phyloP scores from a whole-genome alignment of 2,888 invertebrate genomes.

The Malacosoma neustria region DNA sequence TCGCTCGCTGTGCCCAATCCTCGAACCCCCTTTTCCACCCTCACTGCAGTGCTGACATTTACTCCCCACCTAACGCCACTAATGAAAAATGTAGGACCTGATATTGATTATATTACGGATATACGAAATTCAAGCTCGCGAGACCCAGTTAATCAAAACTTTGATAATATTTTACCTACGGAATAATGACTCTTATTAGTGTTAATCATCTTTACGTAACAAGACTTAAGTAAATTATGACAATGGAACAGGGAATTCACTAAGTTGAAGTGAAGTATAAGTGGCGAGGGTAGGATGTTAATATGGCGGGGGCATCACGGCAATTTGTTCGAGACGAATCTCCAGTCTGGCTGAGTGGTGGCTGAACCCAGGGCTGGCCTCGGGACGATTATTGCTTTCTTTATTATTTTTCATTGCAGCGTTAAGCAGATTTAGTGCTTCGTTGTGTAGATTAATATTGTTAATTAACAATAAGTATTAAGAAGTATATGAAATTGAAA shows the following conservation, averaged over 20 bases:
- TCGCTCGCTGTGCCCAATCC: constrained; percentile 27
- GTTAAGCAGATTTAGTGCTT: constrained; percentile 3
- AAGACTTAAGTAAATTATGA: constrained; percentile 36
- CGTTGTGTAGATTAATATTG: background rate
- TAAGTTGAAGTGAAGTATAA: constrained; percentile 29
- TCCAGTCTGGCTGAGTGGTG: constrained; percentile 49
- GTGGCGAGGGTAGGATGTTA: constrained; percentile 45
- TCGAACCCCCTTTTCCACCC: constrained; percentile 38
- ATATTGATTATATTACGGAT: no score
- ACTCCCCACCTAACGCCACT: constrained; percentile 46
- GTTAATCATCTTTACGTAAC: constrained; percentile 27
- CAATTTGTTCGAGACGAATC: constrained; percentile 70
- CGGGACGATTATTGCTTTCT: constrained; percentile 18
- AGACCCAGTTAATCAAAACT: background rate
- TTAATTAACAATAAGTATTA: no score
- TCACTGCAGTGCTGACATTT: constrained; percentile 58
- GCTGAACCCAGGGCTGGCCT: constrained; percentile 40
- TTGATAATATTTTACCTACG: constrained; percentile 2
- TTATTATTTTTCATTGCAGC: constrained; percentile 13
- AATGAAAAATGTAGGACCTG: constrained; percentile 58
- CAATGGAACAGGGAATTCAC: constrained; percentile 41
- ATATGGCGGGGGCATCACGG: constrained; percentile 67
- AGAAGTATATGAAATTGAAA: no score
- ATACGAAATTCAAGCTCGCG: background rate
- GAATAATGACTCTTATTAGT: constrained; percentile 11